Conservation (phyloP, 1,140 invertebrate genomes). For the Chrysomallon squamiferum region DNA sequence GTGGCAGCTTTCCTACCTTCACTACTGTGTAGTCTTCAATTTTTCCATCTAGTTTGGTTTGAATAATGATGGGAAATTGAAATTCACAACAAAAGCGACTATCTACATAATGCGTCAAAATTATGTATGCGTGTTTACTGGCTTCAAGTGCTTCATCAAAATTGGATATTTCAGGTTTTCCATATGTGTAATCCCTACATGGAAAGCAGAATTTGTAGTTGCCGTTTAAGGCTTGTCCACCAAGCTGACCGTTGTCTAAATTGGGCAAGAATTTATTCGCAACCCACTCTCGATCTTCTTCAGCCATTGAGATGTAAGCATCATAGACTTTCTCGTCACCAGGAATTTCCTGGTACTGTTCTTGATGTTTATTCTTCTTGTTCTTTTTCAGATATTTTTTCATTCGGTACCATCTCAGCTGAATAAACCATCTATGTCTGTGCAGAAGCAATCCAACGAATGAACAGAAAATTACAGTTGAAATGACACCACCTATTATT, state of each 20-base stretch:
- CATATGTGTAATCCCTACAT: neutral
- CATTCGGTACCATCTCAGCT: neutral
- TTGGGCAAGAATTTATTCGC: neutral
- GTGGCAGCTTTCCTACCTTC: neutral
- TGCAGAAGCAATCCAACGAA: neutral
- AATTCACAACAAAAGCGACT: neutral
- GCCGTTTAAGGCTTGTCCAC: neutral
- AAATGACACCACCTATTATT: neutral
- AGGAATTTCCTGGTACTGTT: neutral
- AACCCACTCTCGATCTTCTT: neutral
- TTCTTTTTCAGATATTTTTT: neutral
- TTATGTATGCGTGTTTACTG: neutral
- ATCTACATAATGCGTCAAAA: neutral
- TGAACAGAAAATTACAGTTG: neutral
- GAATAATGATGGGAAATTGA: neutral
- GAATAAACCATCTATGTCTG: neutral
- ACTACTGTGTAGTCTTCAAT: neutral
- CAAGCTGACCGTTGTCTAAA: neutral
- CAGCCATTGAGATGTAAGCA: neutral
- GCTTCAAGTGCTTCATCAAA: neutral
- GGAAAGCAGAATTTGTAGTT: neutral
- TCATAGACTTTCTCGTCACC: neutral
- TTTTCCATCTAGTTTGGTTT: neutral
- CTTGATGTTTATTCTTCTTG: neutral
- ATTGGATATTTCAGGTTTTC: neutral